phyloP scores from a whole-genome alignment of 2,797 vertebrate genomes.

The Enteromius viviparus region DNA sequence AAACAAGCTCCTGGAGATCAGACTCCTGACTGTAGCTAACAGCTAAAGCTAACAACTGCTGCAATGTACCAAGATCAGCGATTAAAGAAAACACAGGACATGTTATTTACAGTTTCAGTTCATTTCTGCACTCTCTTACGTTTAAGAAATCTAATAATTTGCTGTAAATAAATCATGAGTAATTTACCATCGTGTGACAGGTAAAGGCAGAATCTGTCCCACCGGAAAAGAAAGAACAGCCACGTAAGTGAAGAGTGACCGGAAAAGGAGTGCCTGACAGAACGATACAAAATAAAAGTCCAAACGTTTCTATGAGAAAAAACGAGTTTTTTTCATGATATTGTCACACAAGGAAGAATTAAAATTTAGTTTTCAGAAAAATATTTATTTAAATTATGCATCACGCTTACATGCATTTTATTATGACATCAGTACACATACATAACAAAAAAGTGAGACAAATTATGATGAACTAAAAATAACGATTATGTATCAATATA shows the following conservation, averaged over 20 bases:
- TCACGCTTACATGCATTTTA: constrained; percentile 67
- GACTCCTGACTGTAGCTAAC: constrained; percentile 10
- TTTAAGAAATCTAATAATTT: neutral
- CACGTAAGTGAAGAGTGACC: constrained; percentile 60
- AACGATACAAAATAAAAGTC: neutral
- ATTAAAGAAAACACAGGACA: neutral
- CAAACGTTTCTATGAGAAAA: neutral
- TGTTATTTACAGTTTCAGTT: neutral
- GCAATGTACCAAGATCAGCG: neutral
- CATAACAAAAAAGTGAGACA: constrained; percentile 55
- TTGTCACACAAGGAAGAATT: neutral
- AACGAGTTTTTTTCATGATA: neutral
- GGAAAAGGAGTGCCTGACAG: neutral
- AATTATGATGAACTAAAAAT: constrained; percentile 36
- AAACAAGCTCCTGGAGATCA: neutral
- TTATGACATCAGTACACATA: constrained; percentile 71
- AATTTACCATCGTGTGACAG: constrained; percentile 59
- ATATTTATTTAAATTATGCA: constrained; percentile 72
- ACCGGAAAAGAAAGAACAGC: constrained; percentile 50
- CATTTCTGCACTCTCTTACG: neutral
- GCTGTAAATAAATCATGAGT: neutral
- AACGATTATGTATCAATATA: constrained; percentile 20
- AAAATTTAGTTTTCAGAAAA: constrained; percentile 44
- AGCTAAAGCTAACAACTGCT: constrained; percentile 4
- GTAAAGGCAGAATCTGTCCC: constrained; percentile 3